Percentiles rank a stretch among this genome's conserved stretches.
Conservation (phyloP, 2,113 vertebrate species). For the Oryctolagus cuniculus region mOryCun1.1 NC_091432.1:217923001-217923500, state of each 20-base stretch:
- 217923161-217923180: too few species aligned
- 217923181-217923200: too few species aligned
- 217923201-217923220: too few species aligned
- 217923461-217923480: background rate
- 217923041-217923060: background rate
- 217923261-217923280: too few species aligned
- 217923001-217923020: background rate
- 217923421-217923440: background rate
- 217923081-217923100: background rate
- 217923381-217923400: background rate
- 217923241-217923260: too few species aligned
- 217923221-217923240: too few species aligned
- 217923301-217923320: too few species aligned
- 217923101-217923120: background rate
- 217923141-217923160: too few species aligned
- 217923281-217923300: too few species aligned
- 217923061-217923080: background rate
- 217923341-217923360: fast-evolving
- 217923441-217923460: background rate
- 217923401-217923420: background rate
- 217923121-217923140: too few species aligned
- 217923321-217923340: background rate
- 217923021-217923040: background rate
- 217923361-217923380: fast-evolving
- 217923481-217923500: background rate